These are phyloP conservation scores for Leptopterna dolabrata DNA, from an alignment of 2,888 invertebrate genomes.

Conservation along the genomic window DNA sequence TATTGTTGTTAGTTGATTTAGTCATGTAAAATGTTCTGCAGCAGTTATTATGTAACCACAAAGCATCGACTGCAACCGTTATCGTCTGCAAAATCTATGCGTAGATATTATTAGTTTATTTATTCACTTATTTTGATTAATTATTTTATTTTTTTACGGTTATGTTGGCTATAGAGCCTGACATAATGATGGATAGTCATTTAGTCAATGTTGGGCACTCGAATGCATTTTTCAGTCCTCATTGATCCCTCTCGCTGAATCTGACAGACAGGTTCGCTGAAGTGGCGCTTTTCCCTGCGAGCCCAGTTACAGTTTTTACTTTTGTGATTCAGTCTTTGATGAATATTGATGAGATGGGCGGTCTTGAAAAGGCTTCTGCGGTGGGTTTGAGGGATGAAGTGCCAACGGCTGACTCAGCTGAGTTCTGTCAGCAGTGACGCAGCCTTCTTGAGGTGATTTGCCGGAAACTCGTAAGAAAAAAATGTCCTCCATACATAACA, in stretches of 20 bases:
- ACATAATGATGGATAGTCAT: neutral
- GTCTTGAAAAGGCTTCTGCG: neutral
- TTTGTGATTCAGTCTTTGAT: slow-evolving; percentile 27
- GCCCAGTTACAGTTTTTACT: slow-evolving; percentile 15
- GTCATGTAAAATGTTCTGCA: no score
- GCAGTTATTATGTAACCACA: no score
- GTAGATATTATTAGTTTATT: no score
- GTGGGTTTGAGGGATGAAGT: slow-evolving; percentile 16
- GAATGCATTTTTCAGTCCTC: neutral
- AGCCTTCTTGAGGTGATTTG: neutral
- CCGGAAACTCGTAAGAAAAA: neutral
- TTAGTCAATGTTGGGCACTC: neutral
- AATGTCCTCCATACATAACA: neutral
- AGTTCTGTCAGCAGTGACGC: neutral
- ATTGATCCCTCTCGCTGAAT: neutral
- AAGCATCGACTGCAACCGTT: no score
- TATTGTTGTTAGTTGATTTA: no score
- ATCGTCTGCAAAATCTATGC: no score
- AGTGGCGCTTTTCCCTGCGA: neutral
- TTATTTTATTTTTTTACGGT: no score
- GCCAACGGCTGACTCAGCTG: slow-evolving; percentile 11
- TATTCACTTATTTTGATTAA: no score
- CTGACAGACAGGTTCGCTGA: neutral
- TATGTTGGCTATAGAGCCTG: neutral
- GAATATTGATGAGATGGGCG: slow-evolving; percentile 30